Evolutionary conservation across 2,888 invertebrate genomes (phyloP).

Genomic region (Synergus gifuensis): DNA sequence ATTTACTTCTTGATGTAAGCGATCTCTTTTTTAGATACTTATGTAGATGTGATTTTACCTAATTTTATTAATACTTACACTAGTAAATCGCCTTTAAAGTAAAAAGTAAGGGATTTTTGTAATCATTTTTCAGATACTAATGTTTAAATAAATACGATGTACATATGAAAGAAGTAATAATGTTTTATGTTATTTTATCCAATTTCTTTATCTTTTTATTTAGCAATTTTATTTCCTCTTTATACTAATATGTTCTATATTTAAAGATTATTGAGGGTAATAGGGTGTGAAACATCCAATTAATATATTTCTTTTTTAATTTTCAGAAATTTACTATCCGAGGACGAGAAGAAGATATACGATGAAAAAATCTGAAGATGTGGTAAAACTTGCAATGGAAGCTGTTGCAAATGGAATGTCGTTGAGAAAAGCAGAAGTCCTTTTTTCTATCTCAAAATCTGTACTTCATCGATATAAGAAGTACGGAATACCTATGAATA

Average conservation of each 20-base stretch:
- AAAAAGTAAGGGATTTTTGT: not conserved
- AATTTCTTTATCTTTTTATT: not conserved
- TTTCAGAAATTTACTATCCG: not conserved
- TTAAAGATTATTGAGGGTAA: not conserved
- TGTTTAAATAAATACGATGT: not conserved
- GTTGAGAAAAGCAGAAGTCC: constrained; percentile 65
- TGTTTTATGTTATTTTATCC: not conserved
- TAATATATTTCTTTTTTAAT: not conserved
- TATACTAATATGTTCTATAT: not conserved
- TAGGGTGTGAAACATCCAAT: not conserved
- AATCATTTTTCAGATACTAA: not conserved
- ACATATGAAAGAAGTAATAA: not conserved
- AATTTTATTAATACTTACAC: not conserved
- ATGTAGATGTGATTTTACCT: not conserved
- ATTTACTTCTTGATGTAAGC: no score
- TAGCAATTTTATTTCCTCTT: no score
- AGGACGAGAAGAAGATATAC: constrained; percentile 26
- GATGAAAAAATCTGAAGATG: constrained; percentile 49
- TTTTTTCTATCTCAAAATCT: constrained; percentile 66
- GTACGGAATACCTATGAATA: constrained; percentile 54
- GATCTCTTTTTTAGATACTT: not conserved
- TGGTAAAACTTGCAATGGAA: constrained; percentile 61
- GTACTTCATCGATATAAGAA: constrained; percentile 67
- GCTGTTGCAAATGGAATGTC: constrained; percentile 68
- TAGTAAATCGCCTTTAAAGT: not conserved